A percentile compares a stretch with the other conserved stretches of the same genome.
phyloP scores from a whole-genome alignment of 2,797 vertebrate species.

The Danio choprae region DNA sequence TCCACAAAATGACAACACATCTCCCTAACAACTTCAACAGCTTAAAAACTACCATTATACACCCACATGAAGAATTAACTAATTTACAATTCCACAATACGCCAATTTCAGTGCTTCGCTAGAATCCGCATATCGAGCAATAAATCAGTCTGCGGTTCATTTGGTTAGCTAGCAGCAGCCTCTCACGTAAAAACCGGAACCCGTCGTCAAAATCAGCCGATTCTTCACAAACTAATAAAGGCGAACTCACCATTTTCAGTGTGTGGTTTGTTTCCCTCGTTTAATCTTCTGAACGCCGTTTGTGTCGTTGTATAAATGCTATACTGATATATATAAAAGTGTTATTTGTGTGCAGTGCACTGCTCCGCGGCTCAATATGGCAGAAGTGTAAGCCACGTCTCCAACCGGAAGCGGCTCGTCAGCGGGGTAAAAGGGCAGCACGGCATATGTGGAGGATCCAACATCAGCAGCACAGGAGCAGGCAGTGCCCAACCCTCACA shows the following conservation, averaged over 20 bases:
- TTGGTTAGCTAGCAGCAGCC: constrained; percentile 14
- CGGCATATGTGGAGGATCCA: constrained; percentile 64
- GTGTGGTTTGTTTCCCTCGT: constrained; percentile 38
- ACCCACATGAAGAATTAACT: neutral
- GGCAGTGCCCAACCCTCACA: constrained; percentile 1
- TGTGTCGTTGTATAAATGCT: constrained; percentile 33
- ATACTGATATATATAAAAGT: constrained; percentile 30
- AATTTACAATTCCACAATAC: neutral
- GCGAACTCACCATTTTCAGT: constrained; percentile 64
- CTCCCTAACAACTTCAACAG: neutral
- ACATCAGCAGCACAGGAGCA: constrained; percentile 55
- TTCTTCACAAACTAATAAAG: neutral
- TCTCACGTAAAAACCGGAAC: constrained; percentile 52
- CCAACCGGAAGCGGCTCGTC: constrained; percentile 68
- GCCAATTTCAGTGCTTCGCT: neutral
- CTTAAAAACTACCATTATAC: neutral
- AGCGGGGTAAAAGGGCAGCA: constrained; percentile 52
- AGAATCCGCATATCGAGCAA: neutral
- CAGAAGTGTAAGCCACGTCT: constrained; percentile 73
- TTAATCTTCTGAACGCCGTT: constrained; percentile 11
- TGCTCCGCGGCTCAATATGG: constrained; percentile 80
- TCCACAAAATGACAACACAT: neutral
- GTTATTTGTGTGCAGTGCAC: constrained; percentile 42
- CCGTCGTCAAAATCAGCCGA: constrained; percentile 1
- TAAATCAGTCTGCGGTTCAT: neutral